Conservation (phyloP, 2,797 vertebrate genomes). For the Perodicticus potto region DNA sequence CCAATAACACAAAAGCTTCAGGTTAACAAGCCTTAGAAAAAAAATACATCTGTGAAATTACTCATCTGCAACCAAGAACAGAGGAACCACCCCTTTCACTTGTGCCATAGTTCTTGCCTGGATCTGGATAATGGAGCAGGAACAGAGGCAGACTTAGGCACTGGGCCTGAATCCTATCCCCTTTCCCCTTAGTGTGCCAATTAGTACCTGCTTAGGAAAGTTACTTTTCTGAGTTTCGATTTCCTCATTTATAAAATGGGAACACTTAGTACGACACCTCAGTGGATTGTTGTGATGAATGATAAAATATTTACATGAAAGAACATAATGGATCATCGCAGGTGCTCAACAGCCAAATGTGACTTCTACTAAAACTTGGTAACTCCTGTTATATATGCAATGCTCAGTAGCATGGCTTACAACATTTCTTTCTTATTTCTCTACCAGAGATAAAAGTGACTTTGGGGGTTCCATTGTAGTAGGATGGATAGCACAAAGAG, state of each 20-base stretch:
- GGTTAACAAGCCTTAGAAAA: constrained; percentile 45
- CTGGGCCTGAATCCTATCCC: constrained; percentile 9
- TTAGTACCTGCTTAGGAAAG: background rate
- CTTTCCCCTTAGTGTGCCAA: background rate
- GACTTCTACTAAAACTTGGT: constrained; percentile 21
- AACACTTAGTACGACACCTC: background rate
- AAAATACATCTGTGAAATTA: constrained; percentile 41
- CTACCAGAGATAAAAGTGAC: constrained; percentile 15
- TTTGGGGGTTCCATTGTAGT: background rate
- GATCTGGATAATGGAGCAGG: constrained; percentile 6
- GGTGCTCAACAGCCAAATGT: constrained; percentile 17
- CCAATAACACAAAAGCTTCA: constrained; percentile 24
- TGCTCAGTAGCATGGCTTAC: background rate
- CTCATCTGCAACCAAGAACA: constrained; percentile 9
- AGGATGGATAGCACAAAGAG: background rate
- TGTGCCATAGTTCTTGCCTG: background rate
- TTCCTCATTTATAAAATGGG: constrained; percentile 35
- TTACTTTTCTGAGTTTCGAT: constrained; percentile 35
- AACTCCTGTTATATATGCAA: background rate
- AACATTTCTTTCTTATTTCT: background rate
- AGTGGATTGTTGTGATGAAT: background rate
- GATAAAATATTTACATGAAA: constrained; percentile 1
- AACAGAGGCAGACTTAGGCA: constrained; percentile 35
- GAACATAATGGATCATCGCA: background rate
- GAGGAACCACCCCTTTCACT: constrained; percentile 12